Conservation (phyloP, 2,797 vertebrate genomes). For the Cirrhinus molitorella region DNA sequence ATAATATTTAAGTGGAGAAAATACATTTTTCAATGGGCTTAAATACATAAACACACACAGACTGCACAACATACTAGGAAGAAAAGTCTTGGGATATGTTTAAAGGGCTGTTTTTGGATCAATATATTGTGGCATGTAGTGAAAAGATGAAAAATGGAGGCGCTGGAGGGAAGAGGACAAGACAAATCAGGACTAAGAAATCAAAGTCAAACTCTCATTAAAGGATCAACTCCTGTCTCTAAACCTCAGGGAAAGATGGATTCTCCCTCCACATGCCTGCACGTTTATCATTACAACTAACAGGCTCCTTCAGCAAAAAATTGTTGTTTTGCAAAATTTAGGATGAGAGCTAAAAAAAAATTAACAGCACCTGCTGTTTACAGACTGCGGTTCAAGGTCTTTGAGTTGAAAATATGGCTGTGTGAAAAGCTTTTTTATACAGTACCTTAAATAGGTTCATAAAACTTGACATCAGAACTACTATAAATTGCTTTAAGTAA, state of each 20-base stretch:
- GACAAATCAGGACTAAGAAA: conserved; percentile 28
- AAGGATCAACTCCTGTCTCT: conserved; percentile 7
- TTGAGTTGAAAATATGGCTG: not conserved
- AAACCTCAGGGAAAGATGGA: not conserved
- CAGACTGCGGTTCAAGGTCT: not conserved
- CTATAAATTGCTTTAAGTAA: conserved; percentile 15
- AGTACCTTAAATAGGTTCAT: not conserved
- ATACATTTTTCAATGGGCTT: not conserved
- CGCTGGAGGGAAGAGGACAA: not conserved
- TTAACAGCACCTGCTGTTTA: not conserved
- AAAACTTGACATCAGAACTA: not conserved
- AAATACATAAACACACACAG: not conserved
- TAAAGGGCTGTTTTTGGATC: conserved; percentile 9
- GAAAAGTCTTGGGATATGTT: not conserved
- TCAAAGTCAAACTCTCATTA: conserved; percentile 35
- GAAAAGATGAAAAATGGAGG: not conserved
- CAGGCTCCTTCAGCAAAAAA: not conserved
- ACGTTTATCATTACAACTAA: not conserved
- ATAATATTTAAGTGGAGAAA: not conserved
- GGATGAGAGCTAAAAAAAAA: not conserved
- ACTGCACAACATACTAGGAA: not conserved
- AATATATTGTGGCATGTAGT: not conserved
- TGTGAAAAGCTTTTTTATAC: conserved; percentile 23
- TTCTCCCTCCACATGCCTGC: not conserved
- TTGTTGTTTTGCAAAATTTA: not conserved